Conservation (phyloP, 2,888 invertebrate species). For the Sphecodes monilicornis region DNA sequence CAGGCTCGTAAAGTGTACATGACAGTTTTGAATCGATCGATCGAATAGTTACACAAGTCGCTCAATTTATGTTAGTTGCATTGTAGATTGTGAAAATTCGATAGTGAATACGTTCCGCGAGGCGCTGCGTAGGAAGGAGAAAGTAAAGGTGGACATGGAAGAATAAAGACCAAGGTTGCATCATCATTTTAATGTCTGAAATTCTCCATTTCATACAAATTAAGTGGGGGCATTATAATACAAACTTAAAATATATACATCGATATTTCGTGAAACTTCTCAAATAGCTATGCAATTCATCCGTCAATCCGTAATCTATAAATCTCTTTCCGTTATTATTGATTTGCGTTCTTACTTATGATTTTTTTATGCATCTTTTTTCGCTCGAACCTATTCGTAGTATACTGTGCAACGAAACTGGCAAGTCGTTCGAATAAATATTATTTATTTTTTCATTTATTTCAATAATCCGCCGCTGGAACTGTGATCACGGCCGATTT, state of each 20-base stretch:
- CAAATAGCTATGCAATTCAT: constrained; percentile 80
- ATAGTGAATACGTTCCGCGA: neutral
- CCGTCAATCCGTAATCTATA: constrained; percentile 78
- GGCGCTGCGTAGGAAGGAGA: neutral
- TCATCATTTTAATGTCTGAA: constrained; percentile 82
- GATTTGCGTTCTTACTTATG: constrained; percentile 39
- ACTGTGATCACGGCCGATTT: constrained; percentile 37
- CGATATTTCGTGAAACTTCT: constrained; percentile 82
- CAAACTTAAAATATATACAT: constrained; percentile 84
- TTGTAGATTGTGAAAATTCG: neutral
- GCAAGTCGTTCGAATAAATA: constrained; percentile 81
- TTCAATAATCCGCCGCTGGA: constrained; percentile 59
- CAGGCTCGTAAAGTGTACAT: neutral
- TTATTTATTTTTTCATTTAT: constrained; percentile 31
- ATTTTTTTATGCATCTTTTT: constrained; percentile 56
- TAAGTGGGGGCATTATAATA: constrained; percentile 83
- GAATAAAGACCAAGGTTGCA: constrained; percentile 25
- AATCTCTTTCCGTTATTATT: constrained; percentile 69
- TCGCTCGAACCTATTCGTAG: constrained; percentile 73
- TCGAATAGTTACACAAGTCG: constrained; percentile 10
- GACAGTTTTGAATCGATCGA: constrained; percentile 16
- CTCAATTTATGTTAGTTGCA: neutral
- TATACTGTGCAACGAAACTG: constrained; percentile 80
- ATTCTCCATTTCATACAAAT: constrained; percentile 83
- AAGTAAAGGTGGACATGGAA: neutral